phyloP scores from a whole-genome alignment of 1,140 invertebrate species.

The Agraylea sexmaculata region DNA sequence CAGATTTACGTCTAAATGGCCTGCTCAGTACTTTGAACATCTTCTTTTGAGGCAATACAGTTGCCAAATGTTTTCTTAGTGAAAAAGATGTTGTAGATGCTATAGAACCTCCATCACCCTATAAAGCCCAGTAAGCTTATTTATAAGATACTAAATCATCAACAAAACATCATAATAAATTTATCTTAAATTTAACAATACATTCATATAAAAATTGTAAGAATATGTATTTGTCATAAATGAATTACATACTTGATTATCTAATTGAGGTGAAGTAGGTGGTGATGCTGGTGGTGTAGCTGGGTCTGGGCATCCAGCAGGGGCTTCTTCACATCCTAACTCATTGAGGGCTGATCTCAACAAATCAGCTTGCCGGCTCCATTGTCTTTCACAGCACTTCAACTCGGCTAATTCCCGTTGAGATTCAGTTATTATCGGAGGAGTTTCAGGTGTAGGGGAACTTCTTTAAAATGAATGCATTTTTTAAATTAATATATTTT shows the following conservation, averaged over 20 bases:
- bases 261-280: slow-evolving; percentile 22
- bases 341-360: slow-evolving; percentile 72
- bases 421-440: slow-evolving; percentile 29
- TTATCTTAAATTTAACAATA: not conserved
- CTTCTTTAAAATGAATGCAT: slow-evolving; percentile 23
- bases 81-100: slow-evolving; percentile 32
- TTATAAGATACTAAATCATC: slow-evolving; percentile 1
- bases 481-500: not conserved
- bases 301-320: slow-evolving; percentile 64
- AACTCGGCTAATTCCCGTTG: slow-evolving; percentile 37
- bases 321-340: slow-evolving; percentile 74
- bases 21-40: slow-evolving; percentile 47
- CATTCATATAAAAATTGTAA: not conserved
- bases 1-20: slow-evolving; percentile 54
- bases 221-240: not conserved
- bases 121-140: slow-evolving; percentile 5
- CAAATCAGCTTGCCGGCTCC: slow-evolving; percentile 65
- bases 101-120: slow-evolving; percentile 20
- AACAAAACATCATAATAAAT: slow-evolving; percentile 1
- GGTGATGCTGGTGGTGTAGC: slow-evolving; percentile 34
- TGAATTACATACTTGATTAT: too few species aligned
- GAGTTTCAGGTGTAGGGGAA: slow-evolving; percentile 32
- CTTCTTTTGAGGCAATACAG: slow-evolving; percentile 35
- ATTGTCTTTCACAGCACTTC: slow-evolving; percentile 67
- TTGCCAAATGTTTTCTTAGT: slow-evolving; percentile 36